A percentile compares a stretch with the other conserved stretches of the same genome.
Evolutionary conservation across 2,888 invertebrate genomes (phyloP).

Genomic region (Thecophora atra): DNA sequence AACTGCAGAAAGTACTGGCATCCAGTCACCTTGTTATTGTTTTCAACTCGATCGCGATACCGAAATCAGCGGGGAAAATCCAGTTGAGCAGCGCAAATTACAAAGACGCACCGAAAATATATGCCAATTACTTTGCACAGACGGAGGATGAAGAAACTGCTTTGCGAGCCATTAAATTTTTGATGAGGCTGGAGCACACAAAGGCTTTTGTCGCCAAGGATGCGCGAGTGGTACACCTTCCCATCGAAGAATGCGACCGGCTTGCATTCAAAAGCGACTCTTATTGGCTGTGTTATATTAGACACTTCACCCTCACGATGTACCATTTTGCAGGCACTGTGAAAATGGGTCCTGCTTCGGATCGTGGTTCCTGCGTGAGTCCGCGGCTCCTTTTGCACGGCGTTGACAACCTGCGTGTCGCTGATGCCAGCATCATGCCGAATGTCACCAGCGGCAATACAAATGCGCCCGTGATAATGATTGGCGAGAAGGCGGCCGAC

Average conservation of each 20-base stretch:
- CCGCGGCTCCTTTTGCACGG: slow-evolving; percentile 73
- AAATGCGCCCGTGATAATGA: slow-evolving; percentile 85
- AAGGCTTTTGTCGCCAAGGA: slow-evolving; percentile 61
- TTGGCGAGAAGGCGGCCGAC: slow-evolving; percentile 83
- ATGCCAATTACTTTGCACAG: slow-evolving; percentile 70
- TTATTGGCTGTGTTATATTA: slow-evolving; percentile 75
- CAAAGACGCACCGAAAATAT: slow-evolving; percentile 68
- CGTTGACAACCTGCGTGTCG: slow-evolving; percentile 72
- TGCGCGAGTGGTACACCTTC: slow-evolving; percentile 49
- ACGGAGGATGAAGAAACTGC: slow-evolving; percentile 62
- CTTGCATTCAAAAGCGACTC: slow-evolving; percentile 52
- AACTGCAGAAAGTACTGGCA: slow-evolving; percentile 27
- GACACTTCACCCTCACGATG: slow-evolving; percentile 73
- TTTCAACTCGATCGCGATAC: slow-evolving; percentile 51
- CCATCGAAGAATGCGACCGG: slow-evolving; percentile 49
- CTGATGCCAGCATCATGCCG: slow-evolving; percentile 82
- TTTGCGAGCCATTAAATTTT: slow-evolving; percentile 57
- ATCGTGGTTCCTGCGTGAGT: slow-evolving; percentile 74
- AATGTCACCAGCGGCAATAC: slow-evolving; percentile 79
- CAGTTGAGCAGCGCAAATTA: slow-evolving; percentile 67
- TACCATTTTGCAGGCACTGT: slow-evolving; percentile 76
- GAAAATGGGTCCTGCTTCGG: slow-evolving; percentile 74
- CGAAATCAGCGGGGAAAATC: slow-evolving; percentile 66
- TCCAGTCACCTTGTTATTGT: slow-evolving; percentile 41
- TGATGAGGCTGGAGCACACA: slow-evolving; percentile 62